Base-by-base conservation (phyloP, 2,113 vertebrate species). In the Dascyllus trimaculatus region DNA sequence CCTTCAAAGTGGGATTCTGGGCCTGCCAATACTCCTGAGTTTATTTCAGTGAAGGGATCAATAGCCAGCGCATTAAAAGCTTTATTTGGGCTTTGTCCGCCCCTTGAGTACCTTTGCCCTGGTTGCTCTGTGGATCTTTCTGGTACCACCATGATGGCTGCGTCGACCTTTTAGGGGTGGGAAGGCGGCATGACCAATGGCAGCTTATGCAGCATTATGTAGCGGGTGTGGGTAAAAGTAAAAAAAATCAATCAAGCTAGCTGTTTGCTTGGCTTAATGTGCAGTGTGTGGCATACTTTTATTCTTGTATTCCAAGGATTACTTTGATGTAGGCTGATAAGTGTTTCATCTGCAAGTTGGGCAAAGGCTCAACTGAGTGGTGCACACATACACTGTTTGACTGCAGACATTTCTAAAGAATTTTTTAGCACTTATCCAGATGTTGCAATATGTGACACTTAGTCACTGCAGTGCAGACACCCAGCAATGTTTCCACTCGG, bases 1-100 rank as follows among this genome's bases (percentile, higher is more conserved):
- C 92, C 93, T 94, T 95, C 92, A 95, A 95, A 94, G 94, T 91
- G 86, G 91, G 93, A 95, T 95, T 95, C 92, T 90, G 86, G 88
- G 76, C 83, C 92, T 95, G 95, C 93, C 95, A 95, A 95, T 95
- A 93, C 84, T 91, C 80, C 91, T 65, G 90, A 93, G 94, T 95
- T 95, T 95, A 95, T 95, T 94, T 93, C 93, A 91, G 91, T 88
- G 78, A 81, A 75, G 75, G 75, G 91, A 95, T 95, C 95, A 89
- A 95, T 95, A 91, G 82, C 75, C 70, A 82, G 89, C 84, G 88
- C 93, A 95, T 95, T 95, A 95, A 95, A 94, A 94, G 93, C 92
- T 94, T 95, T 94, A 94, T 95, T 93, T 94, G 85, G 92, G 89
- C 91, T 94, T 91, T 93, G 84, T 92, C 88, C 61, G 75, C 86